phyloP scores from a whole-genome alignment of 2,888 invertebrate genomes.

The Archips crataeganus region DNA sequence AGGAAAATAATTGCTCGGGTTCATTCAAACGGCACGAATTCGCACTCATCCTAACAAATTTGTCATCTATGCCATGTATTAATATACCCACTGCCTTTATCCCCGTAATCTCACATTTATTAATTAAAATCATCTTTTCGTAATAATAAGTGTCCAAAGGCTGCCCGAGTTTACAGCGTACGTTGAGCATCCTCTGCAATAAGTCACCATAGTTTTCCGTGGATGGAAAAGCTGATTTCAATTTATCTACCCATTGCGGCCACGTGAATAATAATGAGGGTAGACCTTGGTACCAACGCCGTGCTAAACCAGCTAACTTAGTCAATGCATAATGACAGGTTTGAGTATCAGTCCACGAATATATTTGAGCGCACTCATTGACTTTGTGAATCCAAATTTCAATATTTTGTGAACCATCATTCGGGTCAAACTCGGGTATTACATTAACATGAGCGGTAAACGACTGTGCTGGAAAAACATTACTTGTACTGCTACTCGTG shows the following conservation, averaged over 20 bases:
- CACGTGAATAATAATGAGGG: conserved; percentile 30
- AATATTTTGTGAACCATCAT: conserved; percentile 7
- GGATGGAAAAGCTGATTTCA: conserved; percentile 28
- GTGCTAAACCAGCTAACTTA: background rate
- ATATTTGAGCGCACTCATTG: conserved; percentile 13
- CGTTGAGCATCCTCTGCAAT: conserved; percentile 7
- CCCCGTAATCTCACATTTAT: conserved; percentile 7
- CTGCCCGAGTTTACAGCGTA: conserved; percentile 17
- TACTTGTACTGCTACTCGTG: no score
- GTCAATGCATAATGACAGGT: background rate
- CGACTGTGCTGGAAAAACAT: background rate
- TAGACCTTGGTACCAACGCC: conserved; percentile 23
- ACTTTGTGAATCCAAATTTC: conserved; percentile 15
- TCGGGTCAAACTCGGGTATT: conserved; percentile 4
- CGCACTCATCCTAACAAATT: conserved; percentile 24
- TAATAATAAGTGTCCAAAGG: conserved; percentile 18
- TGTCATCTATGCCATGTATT: conserved; percentile 8
- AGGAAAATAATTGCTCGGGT: conserved; percentile 9
- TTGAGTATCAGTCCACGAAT: conserved; percentile 15
- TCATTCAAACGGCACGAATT: conserved; percentile 21
- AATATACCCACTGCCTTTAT: background rate
- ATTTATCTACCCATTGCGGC: conserved; percentile 29
- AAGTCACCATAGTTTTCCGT: conserved; percentile 29
- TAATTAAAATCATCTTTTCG: conserved; percentile 7
- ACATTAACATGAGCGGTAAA: background rate